Evolutionary conservation across 2,113 vertebrate genomes (phyloP), one percentile per base, ranked within the genome.

Genomic region (Bothrops jararaca): DNA sequence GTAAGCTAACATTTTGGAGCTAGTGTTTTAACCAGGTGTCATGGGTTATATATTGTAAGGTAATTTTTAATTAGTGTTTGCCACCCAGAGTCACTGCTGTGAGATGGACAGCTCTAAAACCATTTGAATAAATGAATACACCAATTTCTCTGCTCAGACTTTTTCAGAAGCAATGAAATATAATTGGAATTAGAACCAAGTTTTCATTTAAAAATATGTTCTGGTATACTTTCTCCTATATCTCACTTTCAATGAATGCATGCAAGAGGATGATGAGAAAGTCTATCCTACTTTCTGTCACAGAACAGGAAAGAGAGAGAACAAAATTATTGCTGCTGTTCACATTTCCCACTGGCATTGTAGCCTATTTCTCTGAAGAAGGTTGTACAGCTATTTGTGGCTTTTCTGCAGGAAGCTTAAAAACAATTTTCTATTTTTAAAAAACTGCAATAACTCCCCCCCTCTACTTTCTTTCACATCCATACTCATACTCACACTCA

Each of bases 171-270:
- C 9, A 10, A 42, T 85, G 23, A 56, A 86, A n/a, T 60, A 92
- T 15, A 12, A 20, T 96, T 95, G 91, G 34, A n/a, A 48, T 60
- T 95, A 95, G 6, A 94, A 94, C 94, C 95, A 60, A 23, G 94
- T 1, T 89, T 90, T 64, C 58, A 42, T 42, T n/a, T 52, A 23
- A 90, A 91, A 93, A 22, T 91, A 92, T 90, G 42, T 92, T 96
- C 94, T 92, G 92, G 95, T 91, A 53, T 45, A 53, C 48, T 85
- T 7, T 20, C 92, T 42, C 74, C 90, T 58, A 92, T 86, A 69
- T 87, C 93, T 50, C 60, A 89, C n/a, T 39, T 88, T 64, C 54
- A 95, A 39, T 90, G 91, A 91, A 69, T 94, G 93, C 60, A 95
- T 85, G 94, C 90, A 85, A 89, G 58, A 52, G 0, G 0, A 93